Conservation (phyloP, 2,797 vertebrate species). For the Crenuchus spilurus region DNA sequence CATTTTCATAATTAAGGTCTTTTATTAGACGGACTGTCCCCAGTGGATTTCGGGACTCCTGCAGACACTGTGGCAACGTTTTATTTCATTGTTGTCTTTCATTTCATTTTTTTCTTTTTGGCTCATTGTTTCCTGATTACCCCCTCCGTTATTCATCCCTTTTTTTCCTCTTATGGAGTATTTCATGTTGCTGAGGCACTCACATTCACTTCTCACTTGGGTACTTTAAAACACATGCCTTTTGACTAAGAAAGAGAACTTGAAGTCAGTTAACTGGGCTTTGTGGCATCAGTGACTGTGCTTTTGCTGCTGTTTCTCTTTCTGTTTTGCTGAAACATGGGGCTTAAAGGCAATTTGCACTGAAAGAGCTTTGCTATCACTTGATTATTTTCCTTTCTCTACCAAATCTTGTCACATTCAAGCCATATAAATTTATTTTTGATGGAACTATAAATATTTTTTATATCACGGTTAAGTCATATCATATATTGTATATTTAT, state of each 20-base stretch:
- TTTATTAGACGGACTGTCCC: constrained; percentile 52
- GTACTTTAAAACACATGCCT: constrained; percentile 25
- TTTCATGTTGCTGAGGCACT: constrained; percentile 13
- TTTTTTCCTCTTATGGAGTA: constrained; percentile 4
- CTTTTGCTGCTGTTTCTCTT: constrained; percentile 42
- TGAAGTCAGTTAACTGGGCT: constrained; percentile 20
- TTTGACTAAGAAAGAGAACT: constrained; percentile 25
- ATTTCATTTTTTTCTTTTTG: no score
- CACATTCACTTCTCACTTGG: constrained; percentile 4
- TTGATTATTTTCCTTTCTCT: constrained; percentile 60
- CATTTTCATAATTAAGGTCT: constrained; percentile 46
- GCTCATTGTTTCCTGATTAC: constrained; percentile 8
- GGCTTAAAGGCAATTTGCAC: constrained; percentile 50
- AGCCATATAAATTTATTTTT: constrained; percentile 79
- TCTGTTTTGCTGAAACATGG: constrained; percentile 28
- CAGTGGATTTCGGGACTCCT: constrained; percentile 35
- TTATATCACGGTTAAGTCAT: constrained; percentile 62
- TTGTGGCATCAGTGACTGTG: constrained; percentile 24
- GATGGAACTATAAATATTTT: constrained; percentile 73
- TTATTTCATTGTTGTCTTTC: constrained; percentile 16
- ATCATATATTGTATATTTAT: constrained; percentile 29
- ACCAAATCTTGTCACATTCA: constrained; percentile 74
- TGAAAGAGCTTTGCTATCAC: constrained; percentile 43
- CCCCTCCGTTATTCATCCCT: background rate
- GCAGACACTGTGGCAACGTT: constrained; percentile 30